Conservation (phyloP, 2,888 invertebrate species). For the Ischnus inquisitorius region DNA sequence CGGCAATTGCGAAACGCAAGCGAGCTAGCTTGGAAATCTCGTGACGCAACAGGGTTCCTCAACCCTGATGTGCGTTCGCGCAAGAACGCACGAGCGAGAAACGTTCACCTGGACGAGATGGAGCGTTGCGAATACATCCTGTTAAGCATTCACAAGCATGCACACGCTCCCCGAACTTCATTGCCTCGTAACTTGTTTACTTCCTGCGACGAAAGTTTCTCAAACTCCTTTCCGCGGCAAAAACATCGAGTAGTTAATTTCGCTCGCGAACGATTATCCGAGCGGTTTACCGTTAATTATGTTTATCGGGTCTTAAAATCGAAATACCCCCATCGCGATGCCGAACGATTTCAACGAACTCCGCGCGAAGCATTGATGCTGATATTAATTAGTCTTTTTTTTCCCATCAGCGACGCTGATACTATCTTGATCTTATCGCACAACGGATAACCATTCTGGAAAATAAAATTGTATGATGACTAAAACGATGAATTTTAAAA, state of each 20-base stretch:
- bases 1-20: background rate
- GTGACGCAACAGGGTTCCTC: conserved; percentile 47
- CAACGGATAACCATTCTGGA: background rate
- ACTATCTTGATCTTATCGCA: background rate
- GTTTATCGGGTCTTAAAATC: background rate
- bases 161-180: conserved; percentile 37
- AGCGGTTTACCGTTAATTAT: background rate
- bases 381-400: background rate
- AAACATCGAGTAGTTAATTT: conserved; percentile 8
- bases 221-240: background rate
- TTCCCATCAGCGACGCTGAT: background rate
- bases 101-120: conserved; percentile 54
- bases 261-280: background rate
- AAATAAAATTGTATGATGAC: too few relatives aligned
- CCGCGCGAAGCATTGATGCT: background rate
- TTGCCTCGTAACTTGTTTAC: conserved; percentile 43
- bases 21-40: background rate
- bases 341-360: background rate
- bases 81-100: conserved; percentile 47
- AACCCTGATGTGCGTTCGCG: conserved; percentile 51
- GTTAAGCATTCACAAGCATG: conserved; percentile 5
- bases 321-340: background rate
- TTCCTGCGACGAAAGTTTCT: conserved; percentile 43
- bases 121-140: background rate
- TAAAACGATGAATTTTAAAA: too few relatives aligned